Conservation (phyloP, 2,797 vertebrate genomes). For the Esox lucius region DNA sequence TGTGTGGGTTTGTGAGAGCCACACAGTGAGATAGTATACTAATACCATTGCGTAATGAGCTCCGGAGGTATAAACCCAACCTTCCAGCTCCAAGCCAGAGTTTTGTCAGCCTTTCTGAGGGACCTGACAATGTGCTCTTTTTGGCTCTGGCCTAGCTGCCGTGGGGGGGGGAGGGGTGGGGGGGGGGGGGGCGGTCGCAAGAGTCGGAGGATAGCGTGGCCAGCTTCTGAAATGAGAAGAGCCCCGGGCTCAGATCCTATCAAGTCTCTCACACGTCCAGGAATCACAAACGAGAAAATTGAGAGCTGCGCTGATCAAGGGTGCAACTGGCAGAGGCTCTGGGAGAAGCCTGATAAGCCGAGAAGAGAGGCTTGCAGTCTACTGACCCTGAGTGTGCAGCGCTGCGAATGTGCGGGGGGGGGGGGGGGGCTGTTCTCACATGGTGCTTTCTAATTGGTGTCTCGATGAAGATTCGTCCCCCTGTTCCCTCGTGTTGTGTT, state of each 20-base stretch:
- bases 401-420: not conserved
- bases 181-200: not conserved
- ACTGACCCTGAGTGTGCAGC: constrained; percentile 29
- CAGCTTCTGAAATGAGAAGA: constrained; percentile 40
- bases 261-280: constrained; percentile 54
- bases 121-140: not conserved
- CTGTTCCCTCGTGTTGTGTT: not conserved
- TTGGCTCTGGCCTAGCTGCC: constrained; percentile 1
- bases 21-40: constrained; percentile 23
- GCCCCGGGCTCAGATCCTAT: constrained; percentile 54
- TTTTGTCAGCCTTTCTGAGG: constrained; percentile 27
- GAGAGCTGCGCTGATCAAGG: constrained; percentile 42
- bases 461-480: constrained; percentile 27
- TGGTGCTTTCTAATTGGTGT: constrained; percentile 2
- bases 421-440: constrained; percentile 5
- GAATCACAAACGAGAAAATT: constrained; percentile 60
- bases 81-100: not conserved
- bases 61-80: constrained; percentile 11
- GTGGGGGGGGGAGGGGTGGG: not conserved
- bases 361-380: not conserved
- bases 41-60: constrained; percentile 24
- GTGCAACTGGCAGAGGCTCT: constrained; percentile 29
- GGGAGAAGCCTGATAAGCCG: constrained; percentile 46
- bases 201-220: not conserved
- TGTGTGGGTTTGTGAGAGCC: constrained; percentile 18